Evolutionary conservation across 1,140 invertebrate species (phyloP).

Genomic region (Zophobas morio): DNA sequence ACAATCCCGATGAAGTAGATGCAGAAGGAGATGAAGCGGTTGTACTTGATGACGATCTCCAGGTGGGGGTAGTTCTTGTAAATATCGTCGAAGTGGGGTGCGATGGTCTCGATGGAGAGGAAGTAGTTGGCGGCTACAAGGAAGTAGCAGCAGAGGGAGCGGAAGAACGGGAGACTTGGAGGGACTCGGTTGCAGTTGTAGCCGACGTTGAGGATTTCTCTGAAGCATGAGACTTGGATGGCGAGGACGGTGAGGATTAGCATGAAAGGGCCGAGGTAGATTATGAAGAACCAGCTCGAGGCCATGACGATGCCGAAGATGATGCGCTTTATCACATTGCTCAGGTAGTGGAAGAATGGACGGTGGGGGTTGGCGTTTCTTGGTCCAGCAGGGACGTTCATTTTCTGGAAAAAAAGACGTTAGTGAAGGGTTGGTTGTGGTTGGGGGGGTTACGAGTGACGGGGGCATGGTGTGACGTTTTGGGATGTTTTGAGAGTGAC

Average conservation of each 20-base stretch:
- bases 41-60: slow-evolving; percentile 93
- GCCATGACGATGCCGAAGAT: slow-evolving; percentile 98
- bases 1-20: slow-evolving; percentile 97
- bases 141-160: slow-evolving; percentile 98
- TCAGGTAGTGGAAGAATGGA: slow-evolving; percentile 1
- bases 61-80: slow-evolving; percentile 93
- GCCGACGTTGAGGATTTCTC: slow-evolving; percentile 99
- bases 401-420: slow-evolving; percentile 21
- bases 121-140: slow-evolving; percentile 98
- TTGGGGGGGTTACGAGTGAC: too few species aligned
- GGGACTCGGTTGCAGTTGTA: slow-evolving; percentile 96
- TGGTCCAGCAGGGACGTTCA: not conserved
- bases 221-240: slow-evolving; percentile 99
- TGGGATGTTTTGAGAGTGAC: not conserved
- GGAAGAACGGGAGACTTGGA: slow-evolving; percentile 95
- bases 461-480: too few species aligned
- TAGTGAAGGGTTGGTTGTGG: too few species aligned
- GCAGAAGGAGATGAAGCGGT: slow-evolving; percentile 97
- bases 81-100: slow-evolving; percentile 94
- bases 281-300: slow-evolving; percentile 89
- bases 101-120: slow-evolving; percentile 96
- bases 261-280: slow-evolving; percentile 94
- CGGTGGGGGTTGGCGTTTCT: not conserved
- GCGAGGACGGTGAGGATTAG: slow-evolving; percentile 92
- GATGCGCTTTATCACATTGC: slow-evolving; percentile 95